Base-by-base conservation (phyloP, 1,140 invertebrate species). In the Hetaerina americana region DNA sequence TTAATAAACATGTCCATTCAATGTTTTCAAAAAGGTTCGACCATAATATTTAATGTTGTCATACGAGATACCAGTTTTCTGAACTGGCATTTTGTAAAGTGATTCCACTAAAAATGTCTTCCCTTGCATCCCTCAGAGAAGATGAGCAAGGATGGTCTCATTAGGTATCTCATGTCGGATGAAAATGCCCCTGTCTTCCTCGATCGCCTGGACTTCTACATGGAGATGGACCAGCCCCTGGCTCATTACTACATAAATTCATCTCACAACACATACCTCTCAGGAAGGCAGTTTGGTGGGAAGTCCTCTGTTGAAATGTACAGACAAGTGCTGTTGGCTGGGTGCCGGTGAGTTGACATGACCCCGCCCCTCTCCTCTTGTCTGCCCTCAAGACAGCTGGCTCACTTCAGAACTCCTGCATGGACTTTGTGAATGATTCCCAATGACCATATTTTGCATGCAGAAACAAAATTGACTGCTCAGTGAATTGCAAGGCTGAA, bases 171-270 rank as follows among this genome's bases (percentile, higher is more conserved):
- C 68, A 98, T 99, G 95, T 98, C 96, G 0, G 97, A 99, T 82
- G 97, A 99, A 81, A 99, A 99, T 83, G 95, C 97, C 0, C 97
- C 97, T 0, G 97, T 99, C 68, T 99, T 99, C 83, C 84, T 99
- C 67, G 97, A 99, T 82, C 86, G 96, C 24, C 85, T 98, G 69
- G 97, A 99, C 78, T 92, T 96, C 75, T 98, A 98, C 79, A 97
- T 93, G 92, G 96, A 99, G 76, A 99, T 99, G 97, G 96, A 99
- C 80, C 96, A 99, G 79, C 95, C 97, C 0, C 79, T 99, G 25
- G 88, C 93, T 31, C 97, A 99, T 80, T 99, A 99, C 84, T 99
- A 98, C 80, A 99, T 99, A 76, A 99, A 99, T 85, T 98, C 95
- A 27, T 99, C 96, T 69, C 98, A 99, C 82, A 99, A 99, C 80